phyloP scores from a whole-genome alignment of 2,113 vertebrate species.

The Rhynchomys soricoides region DNA sequence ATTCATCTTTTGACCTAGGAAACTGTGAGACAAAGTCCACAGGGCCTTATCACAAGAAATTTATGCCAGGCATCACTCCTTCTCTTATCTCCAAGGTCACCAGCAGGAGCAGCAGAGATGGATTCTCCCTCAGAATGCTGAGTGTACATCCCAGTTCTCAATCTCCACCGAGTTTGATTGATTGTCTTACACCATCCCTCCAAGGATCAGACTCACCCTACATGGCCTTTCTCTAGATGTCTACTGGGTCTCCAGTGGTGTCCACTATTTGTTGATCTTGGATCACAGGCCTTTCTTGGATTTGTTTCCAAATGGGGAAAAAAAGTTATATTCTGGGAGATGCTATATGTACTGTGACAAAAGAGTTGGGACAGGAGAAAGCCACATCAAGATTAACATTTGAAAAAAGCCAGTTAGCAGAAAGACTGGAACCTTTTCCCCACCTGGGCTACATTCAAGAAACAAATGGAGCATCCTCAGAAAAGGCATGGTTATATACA shows the following conservation, averaged over 20 bases:
- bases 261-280: conserved; percentile 47
- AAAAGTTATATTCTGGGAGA: background rate
- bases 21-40: background rate
- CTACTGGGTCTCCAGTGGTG: background rate
- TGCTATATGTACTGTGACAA: conserved; percentile 20
- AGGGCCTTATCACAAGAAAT: background rate
- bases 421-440: too few relatives aligned
- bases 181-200: background rate
- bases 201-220: background rate
- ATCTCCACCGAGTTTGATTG: background rate
- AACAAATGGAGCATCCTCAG: background rate
- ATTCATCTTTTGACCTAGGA: background rate
- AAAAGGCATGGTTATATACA: too few relatives aligned
- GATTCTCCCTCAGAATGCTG: background rate
- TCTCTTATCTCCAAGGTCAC: background rate
- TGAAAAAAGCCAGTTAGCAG: background rate
- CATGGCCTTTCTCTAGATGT: background rate
- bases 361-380: background rate
- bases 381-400: background rate
- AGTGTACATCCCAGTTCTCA: background rate
- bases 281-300: background rate
- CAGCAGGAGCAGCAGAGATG: background rate
- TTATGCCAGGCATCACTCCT: background rate
- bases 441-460: background rate
- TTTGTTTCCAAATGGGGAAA: background rate